Percentiles rank a stretch among this genome's conserved stretches.
phyloP scores from a whole-genome alignment of 2,888 invertebrate genomes.

The Clusia tigrina region DNA sequence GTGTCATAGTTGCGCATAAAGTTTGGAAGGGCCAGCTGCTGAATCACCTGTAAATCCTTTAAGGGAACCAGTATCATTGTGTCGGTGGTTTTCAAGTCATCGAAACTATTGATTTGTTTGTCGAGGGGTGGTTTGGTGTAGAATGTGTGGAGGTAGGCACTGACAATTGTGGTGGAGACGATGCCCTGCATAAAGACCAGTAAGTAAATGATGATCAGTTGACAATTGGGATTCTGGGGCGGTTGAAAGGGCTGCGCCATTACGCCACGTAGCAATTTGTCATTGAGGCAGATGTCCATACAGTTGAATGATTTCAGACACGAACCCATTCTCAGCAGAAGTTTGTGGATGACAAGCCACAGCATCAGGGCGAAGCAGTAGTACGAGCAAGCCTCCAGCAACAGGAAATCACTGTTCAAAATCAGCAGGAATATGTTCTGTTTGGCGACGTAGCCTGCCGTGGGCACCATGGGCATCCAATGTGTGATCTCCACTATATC shows the following conservation, averaged over 20 bases:
- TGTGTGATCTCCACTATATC: background rate
- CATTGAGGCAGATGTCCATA: slow-evolving; percentile 43
- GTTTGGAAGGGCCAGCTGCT: background rate
- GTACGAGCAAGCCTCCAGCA: background rate
- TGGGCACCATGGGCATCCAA: background rate
- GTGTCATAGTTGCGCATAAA: background rate
- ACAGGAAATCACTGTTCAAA: background rate
- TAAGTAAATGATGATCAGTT: slow-evolving; percentile 21
- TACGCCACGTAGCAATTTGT: slow-evolving; percentile 42
- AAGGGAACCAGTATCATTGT: background rate
- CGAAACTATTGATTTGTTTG: too few relatives aligned
- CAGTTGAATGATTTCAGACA: slow-evolving; percentile 32
- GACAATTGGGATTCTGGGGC: background rate
- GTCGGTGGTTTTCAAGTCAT: background rate
- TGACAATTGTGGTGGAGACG: slow-evolving; percentile 45
- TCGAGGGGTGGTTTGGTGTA: slow-evolving; percentile 36
- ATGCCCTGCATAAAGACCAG: slow-evolving; percentile 43
- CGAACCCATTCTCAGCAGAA: background rate
- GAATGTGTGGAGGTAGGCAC: slow-evolving; percentile 39
- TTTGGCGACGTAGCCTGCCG: background rate
- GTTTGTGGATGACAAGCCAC: too few relatives aligned
- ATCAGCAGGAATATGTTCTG: background rate
- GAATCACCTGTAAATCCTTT: background rate
- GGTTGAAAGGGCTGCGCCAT: slow-evolving; percentile 43
- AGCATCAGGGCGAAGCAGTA: background rate